Base-by-base conservation (phyloP, 2,888 invertebrate genomes). In the Candidula unifasciata region DNA sequence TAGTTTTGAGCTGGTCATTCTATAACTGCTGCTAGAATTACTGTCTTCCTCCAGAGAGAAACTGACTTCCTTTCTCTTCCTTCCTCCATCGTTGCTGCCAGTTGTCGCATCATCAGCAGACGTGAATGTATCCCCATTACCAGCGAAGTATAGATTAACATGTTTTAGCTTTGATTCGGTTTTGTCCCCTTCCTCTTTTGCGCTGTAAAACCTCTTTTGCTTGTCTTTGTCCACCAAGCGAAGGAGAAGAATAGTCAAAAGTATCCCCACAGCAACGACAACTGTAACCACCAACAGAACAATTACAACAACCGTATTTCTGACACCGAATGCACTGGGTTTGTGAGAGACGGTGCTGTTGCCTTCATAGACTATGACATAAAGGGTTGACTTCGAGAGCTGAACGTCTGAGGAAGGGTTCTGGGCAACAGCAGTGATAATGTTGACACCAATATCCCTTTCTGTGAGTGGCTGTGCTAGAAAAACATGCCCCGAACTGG, bases 51-150 rank as follows among this genome's bases (percentile, higher is more conserved):
- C 88, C 80, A 89, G 73, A 1, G 88, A 89, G 71, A 89, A 89
- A 73, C 89, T 89, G 74, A 89, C 89, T 73, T 89, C 89, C 76
- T 89, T 87, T 76, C 87, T 89, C 69, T 87, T 87, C 69, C 85
- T 86, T n/a, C 82, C 83, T 27, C 73, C 79, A 18, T 69, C 71
- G 10, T 57, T 79, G 35, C 52, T 71, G 18, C 76, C 57, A 3
- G 30, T 33, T 24, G 81, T 66, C 57, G 78, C 35, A 35, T 82
- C 79, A n/a, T 83, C 60, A 10, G 33, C 64, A 21, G 78, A 33
- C 54, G 44, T 76, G 18, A 79, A 60, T n/a, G 71, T 10, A 24
- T 81, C 73, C 30, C 18, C 18, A 6, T 71, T 60, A 1, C 44
- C 10, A 8, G 27, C 30, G 13, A n/a, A 27, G 33, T 68, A 80